These are phyloP conservation scores for Philopotamus ludificatus DNA, from an alignment of 1,140 invertebrate species.

Conservation along the genomic window DNA sequence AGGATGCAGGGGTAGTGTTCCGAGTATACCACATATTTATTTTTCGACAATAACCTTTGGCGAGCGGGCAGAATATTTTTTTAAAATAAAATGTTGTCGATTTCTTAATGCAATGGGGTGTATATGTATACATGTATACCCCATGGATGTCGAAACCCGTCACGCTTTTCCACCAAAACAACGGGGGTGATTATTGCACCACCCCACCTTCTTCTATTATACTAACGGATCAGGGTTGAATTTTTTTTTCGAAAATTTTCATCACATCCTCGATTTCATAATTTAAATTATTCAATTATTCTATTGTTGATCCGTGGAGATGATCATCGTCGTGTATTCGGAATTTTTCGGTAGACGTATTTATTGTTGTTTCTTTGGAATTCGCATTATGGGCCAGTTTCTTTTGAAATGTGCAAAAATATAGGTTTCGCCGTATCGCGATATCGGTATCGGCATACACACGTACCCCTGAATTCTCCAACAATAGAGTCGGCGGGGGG, in stretches of 20 bases:
- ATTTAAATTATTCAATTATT: too few relatives aligned
- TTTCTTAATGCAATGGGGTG: constrained; percentile 12
- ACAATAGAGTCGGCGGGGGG: constrained; percentile 34
- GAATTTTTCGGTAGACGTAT: too few relatives aligned
- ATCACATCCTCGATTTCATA: too few relatives aligned
- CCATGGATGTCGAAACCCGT: constrained; percentile 30
- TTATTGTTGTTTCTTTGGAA: too few relatives aligned
- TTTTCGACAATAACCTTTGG: neutral
- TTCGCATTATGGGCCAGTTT: too few relatives aligned
- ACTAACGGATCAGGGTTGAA: too few relatives aligned
- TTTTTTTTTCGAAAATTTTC: too few relatives aligned
- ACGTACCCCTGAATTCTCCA: constrained; percentile 13
- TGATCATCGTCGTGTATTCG: too few relatives aligned
- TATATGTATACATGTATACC: constrained; percentile 3
- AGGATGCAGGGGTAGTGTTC: constrained; percentile 1
- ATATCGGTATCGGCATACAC: neutral
- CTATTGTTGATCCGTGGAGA: too few relatives aligned
- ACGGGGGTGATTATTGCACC: constrained; percentile 37
- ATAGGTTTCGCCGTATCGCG: too few relatives aligned
- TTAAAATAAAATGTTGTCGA: constrained; percentile 4
- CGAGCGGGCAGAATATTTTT: neutral
- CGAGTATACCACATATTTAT: neutral
- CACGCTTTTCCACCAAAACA: constrained; percentile 37
- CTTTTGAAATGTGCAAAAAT: too few relatives aligned
- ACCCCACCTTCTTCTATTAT: constrained; percentile 17